Conservation (phyloP, 2,888 invertebrate species). For the Dasypogon diadema region DNA sequence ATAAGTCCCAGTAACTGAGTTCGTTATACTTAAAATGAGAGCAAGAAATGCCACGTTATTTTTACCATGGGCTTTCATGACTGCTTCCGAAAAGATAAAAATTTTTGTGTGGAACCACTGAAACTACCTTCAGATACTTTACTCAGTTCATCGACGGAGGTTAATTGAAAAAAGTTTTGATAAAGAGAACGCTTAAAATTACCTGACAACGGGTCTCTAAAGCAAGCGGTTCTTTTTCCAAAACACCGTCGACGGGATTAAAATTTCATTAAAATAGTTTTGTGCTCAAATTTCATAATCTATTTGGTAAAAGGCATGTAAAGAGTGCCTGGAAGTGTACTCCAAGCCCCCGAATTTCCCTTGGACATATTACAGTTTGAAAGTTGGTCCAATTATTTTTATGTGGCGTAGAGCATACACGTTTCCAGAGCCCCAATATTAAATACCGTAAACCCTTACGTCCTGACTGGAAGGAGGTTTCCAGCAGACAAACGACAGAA, state of each 20-base stretch:
- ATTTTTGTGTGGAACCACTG: no score
- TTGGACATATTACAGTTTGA: neutral
- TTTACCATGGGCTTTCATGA: no score
- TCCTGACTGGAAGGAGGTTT: conserved; percentile 1
- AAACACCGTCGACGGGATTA: neutral
- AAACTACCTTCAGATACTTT: no score
- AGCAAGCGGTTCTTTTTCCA: no score
- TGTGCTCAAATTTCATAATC: conserved; percentile 1
- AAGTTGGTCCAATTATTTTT: conserved; percentile 1
- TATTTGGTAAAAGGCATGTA: neutral
- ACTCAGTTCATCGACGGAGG: no score
- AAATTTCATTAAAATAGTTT: conserved; percentile 9
- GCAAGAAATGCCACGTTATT: no score
- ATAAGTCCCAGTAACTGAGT: no score
- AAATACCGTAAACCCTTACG: conserved; percentile 7
- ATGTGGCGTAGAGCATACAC: neutral
- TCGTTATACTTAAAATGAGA: no score
- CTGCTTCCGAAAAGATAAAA: no score
- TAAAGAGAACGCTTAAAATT: no score
- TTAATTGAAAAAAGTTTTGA: no score
- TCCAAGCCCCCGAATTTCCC: neutral
- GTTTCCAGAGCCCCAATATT: conserved; percentile 2
- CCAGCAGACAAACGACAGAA: conserved; percentile 32
- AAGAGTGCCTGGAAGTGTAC: neutral
- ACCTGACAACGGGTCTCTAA: no score